A percentile compares a stretch with the other conserved stretches of the same genome.
Conservation (phyloP, 2,797 vertebrate genomes). For the Potorous gilbertii region DNA sequence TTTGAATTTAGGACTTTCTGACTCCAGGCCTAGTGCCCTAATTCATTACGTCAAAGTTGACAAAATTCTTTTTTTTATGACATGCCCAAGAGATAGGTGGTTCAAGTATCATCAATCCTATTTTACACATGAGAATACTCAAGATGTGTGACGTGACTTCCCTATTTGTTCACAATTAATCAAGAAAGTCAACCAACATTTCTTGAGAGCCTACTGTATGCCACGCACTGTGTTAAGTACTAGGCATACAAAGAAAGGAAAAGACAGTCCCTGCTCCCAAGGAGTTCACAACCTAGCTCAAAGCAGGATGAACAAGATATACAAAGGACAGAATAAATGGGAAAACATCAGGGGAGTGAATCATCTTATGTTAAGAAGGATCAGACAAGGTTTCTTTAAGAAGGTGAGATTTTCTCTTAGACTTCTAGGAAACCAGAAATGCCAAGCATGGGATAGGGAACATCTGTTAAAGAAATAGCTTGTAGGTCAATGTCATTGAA, state of each 20-base stretch:
- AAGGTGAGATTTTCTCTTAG: neutral
- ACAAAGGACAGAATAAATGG: neutral
- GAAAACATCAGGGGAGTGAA: neutral
- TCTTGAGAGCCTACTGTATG: neutral
- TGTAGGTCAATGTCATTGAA: neutral
- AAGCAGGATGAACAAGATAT: neutral
- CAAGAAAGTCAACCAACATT: neutral
- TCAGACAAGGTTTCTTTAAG: neutral
- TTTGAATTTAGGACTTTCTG: neutral
- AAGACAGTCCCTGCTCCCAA: neutral
- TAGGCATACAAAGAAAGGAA: constrained; percentile 28
- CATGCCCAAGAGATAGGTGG: neutral
- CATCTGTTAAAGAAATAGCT: neutral
- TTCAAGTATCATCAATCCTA: neutral
- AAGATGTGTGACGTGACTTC: neutral
- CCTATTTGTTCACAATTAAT: neutral
- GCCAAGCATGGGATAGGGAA: neutral
- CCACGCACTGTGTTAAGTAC: neutral
- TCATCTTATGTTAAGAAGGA: neutral
- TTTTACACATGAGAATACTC: neutral
- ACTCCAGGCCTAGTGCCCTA: neutral
- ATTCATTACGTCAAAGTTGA: neutral
- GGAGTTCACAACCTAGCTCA: neutral
- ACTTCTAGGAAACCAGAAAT: neutral
- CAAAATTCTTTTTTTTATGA: neutral